These are phyloP conservation scores for Egretta garzetta DNA, from an alignment of 2,113 vertebrate species.

Conservation along the genomic window DNA sequence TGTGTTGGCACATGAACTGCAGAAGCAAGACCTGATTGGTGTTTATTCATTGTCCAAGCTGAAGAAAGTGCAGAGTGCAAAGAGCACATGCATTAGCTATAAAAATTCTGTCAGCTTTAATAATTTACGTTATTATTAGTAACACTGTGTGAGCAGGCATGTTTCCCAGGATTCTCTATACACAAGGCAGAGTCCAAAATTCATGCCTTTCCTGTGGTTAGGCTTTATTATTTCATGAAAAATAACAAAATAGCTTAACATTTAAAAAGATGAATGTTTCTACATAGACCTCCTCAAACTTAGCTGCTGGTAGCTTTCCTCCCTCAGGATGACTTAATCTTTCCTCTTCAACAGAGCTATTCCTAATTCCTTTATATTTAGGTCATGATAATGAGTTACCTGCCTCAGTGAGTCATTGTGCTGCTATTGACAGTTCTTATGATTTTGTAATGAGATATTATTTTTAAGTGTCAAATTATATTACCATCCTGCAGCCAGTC, in stretches of 20 bases:
- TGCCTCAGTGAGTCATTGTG: conserved; percentile 20
- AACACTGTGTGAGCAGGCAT: conserved; percentile 13
- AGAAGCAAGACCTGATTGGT: background rate
- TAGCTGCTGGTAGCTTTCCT: background rate
- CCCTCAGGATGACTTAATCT: background rate
- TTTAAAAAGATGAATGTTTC: background rate
- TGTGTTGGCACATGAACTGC: background rate
- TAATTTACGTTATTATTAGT: conserved; percentile 41
- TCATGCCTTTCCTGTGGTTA: background rate
- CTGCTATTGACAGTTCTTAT: conserved; percentile 1
- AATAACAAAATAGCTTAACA: background rate
- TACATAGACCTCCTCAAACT: background rate
- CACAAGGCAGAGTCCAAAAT: background rate
- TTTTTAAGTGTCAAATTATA: background rate
- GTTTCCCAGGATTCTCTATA: background rate
- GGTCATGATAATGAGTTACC: conserved; percentile 46
- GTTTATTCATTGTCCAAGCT: background rate
- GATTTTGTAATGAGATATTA: conserved; percentile 29
- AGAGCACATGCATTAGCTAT: background rate
- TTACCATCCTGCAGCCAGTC: background rate
- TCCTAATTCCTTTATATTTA: conserved; percentile 1
- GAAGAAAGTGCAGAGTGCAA: background rate
- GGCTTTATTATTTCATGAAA: background rate
- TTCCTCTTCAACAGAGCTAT: background rate
- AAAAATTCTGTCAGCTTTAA: conserved; percentile 38